A percentile compares a stretch with the other conserved stretches of the same genome.
Evolutionary conservation across 2,888 invertebrate genomes (phyloP).

Genomic region (Heteropelma amictum): DNA sequence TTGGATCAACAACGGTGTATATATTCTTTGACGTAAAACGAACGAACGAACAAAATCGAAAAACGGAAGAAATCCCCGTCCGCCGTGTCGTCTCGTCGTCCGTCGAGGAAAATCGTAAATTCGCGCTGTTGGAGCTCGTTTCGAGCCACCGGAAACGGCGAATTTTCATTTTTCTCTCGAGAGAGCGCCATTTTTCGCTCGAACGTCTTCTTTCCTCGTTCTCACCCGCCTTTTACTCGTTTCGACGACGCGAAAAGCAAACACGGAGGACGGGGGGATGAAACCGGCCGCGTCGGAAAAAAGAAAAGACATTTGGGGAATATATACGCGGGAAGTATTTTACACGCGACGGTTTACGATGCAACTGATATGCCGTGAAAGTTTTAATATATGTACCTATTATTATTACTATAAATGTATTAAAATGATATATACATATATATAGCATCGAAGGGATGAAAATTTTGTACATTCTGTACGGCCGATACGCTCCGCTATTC

Average conservation of each 20-base stretch:
- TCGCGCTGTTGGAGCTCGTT: no score
- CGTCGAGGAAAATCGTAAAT: no score
- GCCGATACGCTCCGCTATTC: conserved; percentile 56
- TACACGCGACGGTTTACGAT: conserved; percentile 48
- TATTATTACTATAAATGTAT: conserved; percentile 40
- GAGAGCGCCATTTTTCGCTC: no score
- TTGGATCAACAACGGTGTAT: conserved; percentile 34
- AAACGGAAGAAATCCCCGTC: no score
- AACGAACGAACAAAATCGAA: not conserved
- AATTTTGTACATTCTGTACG: conserved; percentile 55
- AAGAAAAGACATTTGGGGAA: not conserved
- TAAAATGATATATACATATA: no score
- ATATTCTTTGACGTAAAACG: not conserved
- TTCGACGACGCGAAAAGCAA: no score
- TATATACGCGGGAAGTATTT: conserved; percentile 22
- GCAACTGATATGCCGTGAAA: conserved; percentile 58
- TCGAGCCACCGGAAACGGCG: no score
- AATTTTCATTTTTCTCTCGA: no score
- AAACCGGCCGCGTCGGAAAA: conserved; percentile 31
- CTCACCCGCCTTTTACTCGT: no score
- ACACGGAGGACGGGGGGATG: no score
- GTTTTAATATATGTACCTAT: conserved; percentile 55
- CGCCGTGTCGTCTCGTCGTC: no score
- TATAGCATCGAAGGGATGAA: not conserved
- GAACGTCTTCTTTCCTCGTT: no score